These are phyloP conservation scores for Emmelina monodactyla DNA, from an alignment of 2,888 invertebrate genomes.

Conservation along the genomic window DNA sequence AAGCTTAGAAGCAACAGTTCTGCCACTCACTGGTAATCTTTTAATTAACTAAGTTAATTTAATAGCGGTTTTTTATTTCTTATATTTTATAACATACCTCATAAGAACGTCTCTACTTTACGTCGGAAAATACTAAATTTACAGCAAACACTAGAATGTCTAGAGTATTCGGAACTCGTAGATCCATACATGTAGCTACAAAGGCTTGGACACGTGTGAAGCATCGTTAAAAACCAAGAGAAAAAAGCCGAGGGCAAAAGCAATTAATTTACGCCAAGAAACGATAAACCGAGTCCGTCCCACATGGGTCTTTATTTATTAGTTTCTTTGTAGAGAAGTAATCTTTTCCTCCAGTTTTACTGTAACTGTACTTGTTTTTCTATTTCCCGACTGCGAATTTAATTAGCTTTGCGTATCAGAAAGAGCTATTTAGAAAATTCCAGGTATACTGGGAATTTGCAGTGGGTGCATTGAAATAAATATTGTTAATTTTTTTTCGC, in stretches of 20 bases:
- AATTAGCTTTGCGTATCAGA: no score
- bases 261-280: conserved; percentile 8
- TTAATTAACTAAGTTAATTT: conserved; percentile 13
- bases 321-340: background rate
- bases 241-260: conserved; percentile 4
- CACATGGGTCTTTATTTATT: conserved; percentile 1
- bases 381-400: background rate
- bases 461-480: no score
- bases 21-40: conserved; percentile 14
- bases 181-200: no score
- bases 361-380: background rate
- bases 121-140: no score
- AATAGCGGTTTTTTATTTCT: conserved; percentile 6
- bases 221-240: background rate
- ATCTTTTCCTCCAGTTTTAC: conserved; percentile 1
- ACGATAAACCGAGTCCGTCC: conserved; percentile 1
- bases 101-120: no score
- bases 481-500: no score
- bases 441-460: no score
- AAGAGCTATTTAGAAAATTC: no score
- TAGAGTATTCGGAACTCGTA: no score
- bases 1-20: conserved; percentile 13
- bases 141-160: no score
- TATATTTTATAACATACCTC: no score
- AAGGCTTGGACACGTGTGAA: background rate